Evolutionary conservation across 2,113 vertebrate species (phyloP).

Genomic region (Malurus melanocephalus): DNA sequence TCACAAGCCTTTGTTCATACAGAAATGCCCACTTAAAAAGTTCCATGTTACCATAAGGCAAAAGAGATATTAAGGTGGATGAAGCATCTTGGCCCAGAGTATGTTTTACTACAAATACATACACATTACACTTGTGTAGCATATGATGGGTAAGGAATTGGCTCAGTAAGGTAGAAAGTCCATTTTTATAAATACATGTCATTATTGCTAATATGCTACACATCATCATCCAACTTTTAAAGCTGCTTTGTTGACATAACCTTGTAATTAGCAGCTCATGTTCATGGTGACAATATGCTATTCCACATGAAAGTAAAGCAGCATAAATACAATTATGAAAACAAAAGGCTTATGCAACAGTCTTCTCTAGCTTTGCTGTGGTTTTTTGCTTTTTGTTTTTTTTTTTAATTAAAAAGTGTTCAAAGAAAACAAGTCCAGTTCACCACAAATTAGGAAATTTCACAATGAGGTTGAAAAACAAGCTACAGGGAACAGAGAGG

Average conservation of each 20-base stretch:
- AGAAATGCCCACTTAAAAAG: conserved; percentile 71
- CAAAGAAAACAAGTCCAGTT: conserved; percentile 76
- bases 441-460: conserved; percentile 74
- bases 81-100: conserved; percentile 64
- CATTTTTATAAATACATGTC: conserved; percentile 46
- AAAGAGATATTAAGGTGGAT: conserved; percentile 25
- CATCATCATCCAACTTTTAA: conserved; percentile 22
- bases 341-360: conserved; percentile 73
- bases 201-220: conserved; percentile 79
- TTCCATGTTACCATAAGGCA: conserved; percentile 70
- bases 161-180: conserved; percentile 70
- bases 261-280: conserved; percentile 30
- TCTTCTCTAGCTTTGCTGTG: conserved; percentile 57
- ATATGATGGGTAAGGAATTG: conserved; percentile 58
- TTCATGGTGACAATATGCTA: conserved; percentile 44
- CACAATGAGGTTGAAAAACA: conserved; percentile 40
- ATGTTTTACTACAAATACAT: conserved; percentile 22
- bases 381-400: neutral
- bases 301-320: conserved; percentile 33
- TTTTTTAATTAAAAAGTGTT: neutral
- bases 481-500: conserved; percentile 6
- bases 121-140: conserved; percentile 26
- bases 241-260: conserved; percentile 50
- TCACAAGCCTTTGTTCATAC: conserved; percentile 70
- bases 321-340: conserved; percentile 37